phyloP scores from a whole-genome alignment of 2,888 invertebrate species.

The Morinoia aosen region DNA sequence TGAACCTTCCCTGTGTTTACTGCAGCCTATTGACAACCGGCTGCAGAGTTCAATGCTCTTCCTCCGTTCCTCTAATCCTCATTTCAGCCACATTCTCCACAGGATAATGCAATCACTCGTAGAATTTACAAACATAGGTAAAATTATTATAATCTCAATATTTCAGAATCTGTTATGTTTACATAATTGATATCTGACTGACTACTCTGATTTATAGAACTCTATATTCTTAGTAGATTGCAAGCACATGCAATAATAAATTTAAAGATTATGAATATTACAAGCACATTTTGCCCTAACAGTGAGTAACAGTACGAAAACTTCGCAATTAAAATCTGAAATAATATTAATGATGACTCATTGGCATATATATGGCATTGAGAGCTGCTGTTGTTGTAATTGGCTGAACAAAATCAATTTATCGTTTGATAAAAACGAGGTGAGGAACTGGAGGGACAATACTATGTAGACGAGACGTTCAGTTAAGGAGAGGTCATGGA shows the following conservation, averaged over 20 bases:
- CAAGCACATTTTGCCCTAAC: neutral
- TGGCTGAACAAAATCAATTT: too few relatives aligned
- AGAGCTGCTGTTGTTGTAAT: too few relatives aligned
- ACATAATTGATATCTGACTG: neutral
- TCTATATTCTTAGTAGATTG: neutral
- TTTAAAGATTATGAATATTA: neutral
- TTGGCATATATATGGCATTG: too few relatives aligned
- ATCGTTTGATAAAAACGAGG: too few relatives aligned
- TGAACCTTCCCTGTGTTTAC: neutral
- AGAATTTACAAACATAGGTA: too few relatives aligned
- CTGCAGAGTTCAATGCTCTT: neutral
- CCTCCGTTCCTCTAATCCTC: neutral
- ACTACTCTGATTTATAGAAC: neutral
- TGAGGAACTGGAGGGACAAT: neutral
- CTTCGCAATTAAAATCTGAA: neutral
- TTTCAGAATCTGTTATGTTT: neutral
- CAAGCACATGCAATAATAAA: neutral
- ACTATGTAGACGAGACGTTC: neutral
- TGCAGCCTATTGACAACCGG: neutral
- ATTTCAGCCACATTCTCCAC: neutral
- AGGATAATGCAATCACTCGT: neutral
- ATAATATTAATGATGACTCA: too few relatives aligned
- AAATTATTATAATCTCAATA: neutral
- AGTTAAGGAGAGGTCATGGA: neutral
- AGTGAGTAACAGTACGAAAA: neutral